Conservation (phyloP, 2,888 invertebrate genomes). For the Cistogaster globosa region DNA sequence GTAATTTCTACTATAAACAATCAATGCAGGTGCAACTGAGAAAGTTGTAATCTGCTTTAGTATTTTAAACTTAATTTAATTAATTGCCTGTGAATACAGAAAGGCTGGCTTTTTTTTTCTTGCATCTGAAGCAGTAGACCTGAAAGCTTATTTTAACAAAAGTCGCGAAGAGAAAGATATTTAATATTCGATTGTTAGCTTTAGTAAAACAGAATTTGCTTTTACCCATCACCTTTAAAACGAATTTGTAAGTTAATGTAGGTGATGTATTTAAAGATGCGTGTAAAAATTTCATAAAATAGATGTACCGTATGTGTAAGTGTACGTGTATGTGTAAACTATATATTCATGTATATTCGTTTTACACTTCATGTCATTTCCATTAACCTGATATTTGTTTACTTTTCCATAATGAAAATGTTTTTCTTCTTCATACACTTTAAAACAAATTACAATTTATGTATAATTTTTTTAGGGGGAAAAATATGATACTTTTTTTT, state of each 20-base stretch:
- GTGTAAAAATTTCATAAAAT: background rate
- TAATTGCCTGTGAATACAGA: too few relatives aligned
- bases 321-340: background rate
- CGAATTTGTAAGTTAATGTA: constrained; percentile 1
- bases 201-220: too few relatives aligned
- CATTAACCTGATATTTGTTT: constrained; percentile 82
- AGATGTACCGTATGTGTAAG: background rate
- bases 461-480: constrained; percentile 25
- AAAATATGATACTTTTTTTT: constrained; percentile 79
- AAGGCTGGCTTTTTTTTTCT: too few relatives aligned
- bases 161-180: too few relatives aligned
- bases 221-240: too few relatives aligned
- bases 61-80: too few relatives aligned
- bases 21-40: too few relatives aligned
- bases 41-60: too few relatives aligned
- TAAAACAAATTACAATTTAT: constrained; percentile 62
- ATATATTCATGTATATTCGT: constrained; percentile 27
- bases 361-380: constrained; percentile 77
- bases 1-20: too few relatives aligned
- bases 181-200: too few relatives aligned
- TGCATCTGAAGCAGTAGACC: too few relatives aligned
- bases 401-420: constrained; percentile 77
- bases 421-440: constrained; percentile 63
- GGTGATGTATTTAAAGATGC: constrained; percentile 21
- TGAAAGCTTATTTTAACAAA: too few relatives aligned